Conservation (phyloP, 1,140 invertebrate genomes). For the Callitettix versicolor region DNA sequence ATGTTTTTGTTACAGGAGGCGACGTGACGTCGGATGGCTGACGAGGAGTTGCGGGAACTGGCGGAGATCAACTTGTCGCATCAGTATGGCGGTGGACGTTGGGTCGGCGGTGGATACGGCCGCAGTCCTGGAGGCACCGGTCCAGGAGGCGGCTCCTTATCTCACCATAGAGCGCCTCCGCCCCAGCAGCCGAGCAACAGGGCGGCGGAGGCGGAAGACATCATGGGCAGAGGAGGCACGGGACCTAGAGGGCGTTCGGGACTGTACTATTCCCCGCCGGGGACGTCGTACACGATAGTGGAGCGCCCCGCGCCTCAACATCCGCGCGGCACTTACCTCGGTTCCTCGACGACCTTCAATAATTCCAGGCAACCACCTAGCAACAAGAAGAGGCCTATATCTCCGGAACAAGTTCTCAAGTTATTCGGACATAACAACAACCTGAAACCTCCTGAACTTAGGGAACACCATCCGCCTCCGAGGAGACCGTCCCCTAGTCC, state of each 20-base stretch:
- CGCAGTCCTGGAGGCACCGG: slow-evolving; percentile 24
- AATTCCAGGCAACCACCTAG: slow-evolving; percentile 7
- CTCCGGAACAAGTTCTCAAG: slow-evolving; percentile 29
- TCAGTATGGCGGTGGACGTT: slow-evolving; percentile 20
- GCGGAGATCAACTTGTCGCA: slow-evolving; percentile 30
- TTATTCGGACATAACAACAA: slow-evolving; percentile 24
- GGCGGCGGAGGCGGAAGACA: slow-evolving; percentile 37
- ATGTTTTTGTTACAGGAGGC: slow-evolving; percentile 9
- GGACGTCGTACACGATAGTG: slow-evolving; percentile 75
- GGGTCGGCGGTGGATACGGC: slow-evolving; percentile 25
- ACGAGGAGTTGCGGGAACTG: slow-evolving; percentile 45
- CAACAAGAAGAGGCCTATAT: slow-evolving; percentile 28
- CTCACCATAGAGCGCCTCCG: slow-evolving; percentile 10
- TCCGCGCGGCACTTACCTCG: slow-evolving; percentile 47
- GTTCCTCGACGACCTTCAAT: slow-evolving; percentile 30
- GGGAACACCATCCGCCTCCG: slow-evolving; percentile 21
- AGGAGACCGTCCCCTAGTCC: slow-evolving; percentile 41
- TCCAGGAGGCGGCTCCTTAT: slow-evolving; percentile 8
- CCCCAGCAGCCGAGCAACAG: slow-evolving; percentile 10
- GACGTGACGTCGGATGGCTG: slow-evolving; percentile 26
- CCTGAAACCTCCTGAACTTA: slow-evolving; percentile 29
- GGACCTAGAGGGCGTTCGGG: slow-evolving; percentile 27
- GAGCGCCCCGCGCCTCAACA: slow-evolving; percentile 59
- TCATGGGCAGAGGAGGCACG: slow-evolving; percentile 31
- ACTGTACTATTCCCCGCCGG: slow-evolving; percentile 43